Evolutionary conservation across 2,797 vertebrate species (phyloP), one percentile per base, ranked within the genome.

Genomic region (Odontamblyopus lacepedii): DNA sequence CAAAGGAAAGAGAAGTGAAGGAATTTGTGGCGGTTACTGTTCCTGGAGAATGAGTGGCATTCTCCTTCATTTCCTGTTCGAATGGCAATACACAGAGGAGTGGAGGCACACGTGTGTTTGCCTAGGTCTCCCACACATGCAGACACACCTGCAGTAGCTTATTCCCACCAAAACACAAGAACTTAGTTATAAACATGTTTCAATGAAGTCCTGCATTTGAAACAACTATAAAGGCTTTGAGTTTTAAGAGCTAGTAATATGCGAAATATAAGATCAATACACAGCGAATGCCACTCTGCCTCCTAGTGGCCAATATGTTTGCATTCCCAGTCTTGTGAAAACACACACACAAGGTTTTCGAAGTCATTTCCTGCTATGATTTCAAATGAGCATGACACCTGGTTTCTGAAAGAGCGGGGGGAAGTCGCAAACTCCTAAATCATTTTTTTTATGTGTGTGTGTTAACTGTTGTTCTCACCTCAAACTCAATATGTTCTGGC

Each of bases 51-150:
- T 90, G 89, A 93, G 85, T 88, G 91, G 91, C 91, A 94, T 94
- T 92, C 91, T 89, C 75, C 87, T 91, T 94, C 88, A 93, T 93
- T 95, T 94, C 94, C 92, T 93, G 90, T 77, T 72, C 75, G 65
- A 82, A 64, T 50, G 50, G 69, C 76, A 72, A 55, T 85, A 80
- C 82, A 80, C 61, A 78, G 67, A 70, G 75, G 73, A 80, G 55
- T 80, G 74, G 76, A 83, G 72, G 72, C 78, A 86, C 73, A 86
- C 75, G 72, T 85, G 78, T 72, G 77, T 71, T 75, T 73, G 63
- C 64, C 56, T 60, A 66, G 44, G 55, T 75, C 64, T 67, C 44
- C 69, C 59, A 67, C 74, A 72, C 71, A 69, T 66, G 67, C 70
- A 69, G 27, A 74, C 67, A 70, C 79, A 74, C 68, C 72, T 44